Evolutionary conservation across 2,113 vertebrate genomes (phyloP), one percentile per base, ranked within the genome.

Genomic region (Ageneiosus marmoratus): DNA sequence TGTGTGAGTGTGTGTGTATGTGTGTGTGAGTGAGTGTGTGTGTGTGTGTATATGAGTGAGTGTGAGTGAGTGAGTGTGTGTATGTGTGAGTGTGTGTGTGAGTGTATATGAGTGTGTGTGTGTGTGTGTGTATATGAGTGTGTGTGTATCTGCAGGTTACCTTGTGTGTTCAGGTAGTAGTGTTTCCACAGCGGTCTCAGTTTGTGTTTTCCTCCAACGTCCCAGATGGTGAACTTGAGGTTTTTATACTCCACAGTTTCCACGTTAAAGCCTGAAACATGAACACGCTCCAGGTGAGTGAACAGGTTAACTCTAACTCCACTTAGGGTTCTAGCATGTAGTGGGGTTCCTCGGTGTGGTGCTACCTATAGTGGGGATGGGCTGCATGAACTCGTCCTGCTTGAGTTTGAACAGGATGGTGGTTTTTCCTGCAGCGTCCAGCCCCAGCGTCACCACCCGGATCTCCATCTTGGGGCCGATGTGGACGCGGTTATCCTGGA

Each of bases 401-500:
- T 99, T 99, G 89, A 99, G 92, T 85, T 99, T 99, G 91, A 99
- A 99, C 81, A 99, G 95, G 93, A 99, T 99, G 83, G 98, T 99
- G 84, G 98, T 99, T 94, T 99, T 99, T 69, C 97, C 98, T 44
- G 98, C 97, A 86, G 96, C 96, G 62, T 99, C 98, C 67, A 99
- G 94, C 58, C 98, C 98, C 53, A 99, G 91, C 12, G 98, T 99
- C 58, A 98, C 98, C 62, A 99, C 98, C 0, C 97, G 95, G 89
- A 99, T 99, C 94, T 99, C 98, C 98, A 99, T 99, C 94, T 99
- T 99, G 83, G 98, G 98, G 82, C 98, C 98, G 83, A 99, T 99
- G 91, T 99, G 98, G 80, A 99, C 97, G 83, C 98, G 95, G 90
- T 99, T 99, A 92, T 99, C 98, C 98, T 99, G 81, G 2, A 69